A percentile compares a stretch with the other conserved stretches of the same genome.
Evolutionary conservation across 2,797 vertebrate genomes (phyloP).

Genomic region (Pangasius krempfi): DNA sequence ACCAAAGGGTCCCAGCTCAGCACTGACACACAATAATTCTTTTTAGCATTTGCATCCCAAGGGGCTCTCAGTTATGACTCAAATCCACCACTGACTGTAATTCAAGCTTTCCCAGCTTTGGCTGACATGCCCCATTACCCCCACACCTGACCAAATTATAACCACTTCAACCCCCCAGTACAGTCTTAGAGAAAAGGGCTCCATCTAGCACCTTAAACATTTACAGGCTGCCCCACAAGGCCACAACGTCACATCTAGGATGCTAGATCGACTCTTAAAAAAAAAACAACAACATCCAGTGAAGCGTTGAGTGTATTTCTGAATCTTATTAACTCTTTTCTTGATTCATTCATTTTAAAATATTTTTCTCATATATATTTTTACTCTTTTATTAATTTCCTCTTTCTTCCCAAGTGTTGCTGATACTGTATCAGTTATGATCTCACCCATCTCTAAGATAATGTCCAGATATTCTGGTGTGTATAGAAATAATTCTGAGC

Average conservation of each 20-base stretch:
- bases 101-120: background rate
- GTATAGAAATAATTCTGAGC: constrained; percentile 61
- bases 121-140: constrained; percentile 12
- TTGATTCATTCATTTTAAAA: background rate
- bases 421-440: constrained; percentile 24
- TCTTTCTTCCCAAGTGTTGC: background rate
- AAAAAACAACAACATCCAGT: background rate
- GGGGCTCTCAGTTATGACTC: background rate
- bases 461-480: constrained; percentile 37
- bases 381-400: background rate
- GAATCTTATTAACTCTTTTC: background rate
- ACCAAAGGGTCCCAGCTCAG: background rate
- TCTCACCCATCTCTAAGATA: constrained; percentile 4
- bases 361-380: background rate
- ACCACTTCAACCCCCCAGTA: background rate
- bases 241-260: background rate
- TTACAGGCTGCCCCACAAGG: background rate
- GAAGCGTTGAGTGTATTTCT: background rate
- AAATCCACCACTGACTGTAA: constrained; percentile 19
- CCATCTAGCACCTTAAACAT: background rate
- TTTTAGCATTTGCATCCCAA: constrained; percentile 47
- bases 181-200: background rate
- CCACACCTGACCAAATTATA: constrained; percentile 31
- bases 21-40: constrained; percentile 44
- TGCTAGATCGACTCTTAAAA: background rate